phyloP scores from a whole-genome alignment of 2,888 invertebrate genomes.

The Gandaritis pyraliata region DNA sequence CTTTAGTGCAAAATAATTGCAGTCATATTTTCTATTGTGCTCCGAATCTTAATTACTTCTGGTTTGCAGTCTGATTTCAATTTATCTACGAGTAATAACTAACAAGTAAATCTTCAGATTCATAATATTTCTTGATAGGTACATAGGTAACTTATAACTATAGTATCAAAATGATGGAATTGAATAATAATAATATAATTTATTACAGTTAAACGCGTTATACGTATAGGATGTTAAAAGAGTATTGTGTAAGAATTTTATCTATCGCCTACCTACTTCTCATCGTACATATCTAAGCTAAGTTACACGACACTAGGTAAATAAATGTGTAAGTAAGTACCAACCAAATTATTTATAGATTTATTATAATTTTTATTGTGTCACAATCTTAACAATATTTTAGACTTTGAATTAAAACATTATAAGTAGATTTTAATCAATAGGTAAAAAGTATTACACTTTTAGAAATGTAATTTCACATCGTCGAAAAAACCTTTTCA shows the following conservation, averaged over 20 bases:
- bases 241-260: constrained; percentile 33
- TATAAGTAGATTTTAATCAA: background rate
- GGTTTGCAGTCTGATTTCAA: background rate
- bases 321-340: constrained; percentile 3
- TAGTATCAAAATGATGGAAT: constrained; percentile 52
- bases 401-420: background rate
- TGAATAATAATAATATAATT: constrained; percentile 43
- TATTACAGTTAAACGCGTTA: constrained; percentile 38
- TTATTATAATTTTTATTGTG: background rate
- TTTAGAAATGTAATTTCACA: no score
- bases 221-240: constrained; percentile 41
- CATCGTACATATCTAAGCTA: constrained; percentile 34
- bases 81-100: background rate
- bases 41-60: background rate
- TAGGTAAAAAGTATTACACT: no score
- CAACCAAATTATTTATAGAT: constrained; percentile 14
- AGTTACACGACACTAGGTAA: constrained; percentile 10
- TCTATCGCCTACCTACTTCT: constrained; percentile 31
- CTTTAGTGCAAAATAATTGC: no score
- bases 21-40: no score
- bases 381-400: background rate
- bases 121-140: constrained; percentile 33
- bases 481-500: no score
- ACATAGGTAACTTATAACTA: constrained; percentile 15
- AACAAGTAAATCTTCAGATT: constrained; percentile 10